Percentiles rank a stretch among this genome's conserved stretches.
phyloP scores from a whole-genome alignment of 2,888 invertebrate species.

The Scaptomyza caliginosa region DNA sequence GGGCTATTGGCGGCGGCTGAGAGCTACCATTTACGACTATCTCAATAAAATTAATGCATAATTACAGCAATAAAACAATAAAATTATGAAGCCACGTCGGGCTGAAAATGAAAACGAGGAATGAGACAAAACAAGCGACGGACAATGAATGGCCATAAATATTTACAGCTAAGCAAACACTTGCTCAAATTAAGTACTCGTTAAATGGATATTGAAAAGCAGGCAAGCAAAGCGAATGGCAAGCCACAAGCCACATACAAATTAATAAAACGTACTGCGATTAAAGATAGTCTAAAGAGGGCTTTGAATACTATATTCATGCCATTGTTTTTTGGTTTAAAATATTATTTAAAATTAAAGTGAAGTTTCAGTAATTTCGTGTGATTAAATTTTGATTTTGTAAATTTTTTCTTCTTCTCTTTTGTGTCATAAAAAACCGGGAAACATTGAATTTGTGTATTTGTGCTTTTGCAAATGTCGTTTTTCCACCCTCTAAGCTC shows the following conservation, averaged over 20 bases:
- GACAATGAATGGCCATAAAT: constrained; percentile 64
- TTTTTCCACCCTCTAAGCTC: constrained; percentile 45
- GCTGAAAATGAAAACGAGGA: constrained; percentile 19
- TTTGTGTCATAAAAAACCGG: not conserved
- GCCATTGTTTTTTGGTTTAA: too few species aligned
- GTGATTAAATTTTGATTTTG: constrained; percentile 77
- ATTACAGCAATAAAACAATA: constrained; percentile 77
- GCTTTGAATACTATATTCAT: not conserved
- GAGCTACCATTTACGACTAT: constrained; percentile 64
- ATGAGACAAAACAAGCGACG: constrained; percentile 30
- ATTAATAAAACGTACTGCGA: constrained; percentile 72
- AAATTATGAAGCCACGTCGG: constrained; percentile 58
- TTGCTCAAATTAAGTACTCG: constrained; percentile 79
- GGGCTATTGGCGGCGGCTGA: constrained; percentile 35
- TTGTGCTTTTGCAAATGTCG: constrained; percentile 62
- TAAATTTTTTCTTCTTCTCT: too few species aligned
- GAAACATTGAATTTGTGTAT: constrained; percentile 47
- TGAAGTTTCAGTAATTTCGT: constrained; percentile 43
- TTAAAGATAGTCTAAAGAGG: too few species aligned
- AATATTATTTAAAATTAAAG: too few species aligned
- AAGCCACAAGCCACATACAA: constrained; percentile 36
- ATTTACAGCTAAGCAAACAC: constrained; percentile 78
- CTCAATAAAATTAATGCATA: constrained; percentile 76
- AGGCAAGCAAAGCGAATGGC: constrained; percentile 15
- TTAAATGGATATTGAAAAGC: constrained; percentile 75